These are phyloP conservation scores for Drosophila malerkotliana DNA, from an alignment of 1,140 invertebrate genomes.

Conservation along the genomic window DNA sequence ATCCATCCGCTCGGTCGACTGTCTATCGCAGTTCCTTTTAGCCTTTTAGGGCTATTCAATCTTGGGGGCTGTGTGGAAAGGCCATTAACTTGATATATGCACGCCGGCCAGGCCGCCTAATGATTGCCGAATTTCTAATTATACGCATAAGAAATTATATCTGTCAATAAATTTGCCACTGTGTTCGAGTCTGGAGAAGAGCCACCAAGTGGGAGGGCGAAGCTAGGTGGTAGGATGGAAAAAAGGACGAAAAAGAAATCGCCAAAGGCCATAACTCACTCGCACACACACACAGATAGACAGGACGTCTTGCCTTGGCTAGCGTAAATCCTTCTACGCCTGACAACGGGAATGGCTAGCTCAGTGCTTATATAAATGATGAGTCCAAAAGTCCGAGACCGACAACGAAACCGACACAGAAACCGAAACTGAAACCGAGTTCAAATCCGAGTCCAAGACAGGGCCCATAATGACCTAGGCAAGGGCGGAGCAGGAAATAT, in stretches of 20 bases:
- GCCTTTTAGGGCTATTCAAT: constrained; percentile 55
- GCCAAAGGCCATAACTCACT: constrained; percentile 79
- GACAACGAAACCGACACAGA: constrained; percentile 25
- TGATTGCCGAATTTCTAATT: constrained; percentile 83
- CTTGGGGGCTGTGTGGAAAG: constrained; percentile 62
- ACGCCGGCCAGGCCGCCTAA: constrained; percentile 64
- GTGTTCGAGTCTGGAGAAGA: constrained; percentile 25
- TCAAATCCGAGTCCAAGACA: constrained; percentile 3
- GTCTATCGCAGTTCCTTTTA: constrained; percentile 26
- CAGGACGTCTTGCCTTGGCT: constrained; percentile 37
- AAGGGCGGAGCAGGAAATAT: constrained; percentile 66
- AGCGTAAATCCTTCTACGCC: constrained; percentile 77
- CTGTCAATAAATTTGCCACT: constrained; percentile 83
- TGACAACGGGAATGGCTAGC: constrained; percentile 73
- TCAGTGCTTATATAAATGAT: constrained; percentile 81
- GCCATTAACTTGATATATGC: constrained; percentile 81
- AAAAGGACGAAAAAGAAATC: constrained; percentile 77
- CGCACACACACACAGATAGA: constrained; percentile 43
- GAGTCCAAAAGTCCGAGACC: constrained; percentile 59
- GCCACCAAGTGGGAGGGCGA: neutral
- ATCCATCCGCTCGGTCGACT: constrained; percentile 13
- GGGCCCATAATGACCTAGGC: constrained; percentile 71
- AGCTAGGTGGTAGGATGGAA: constrained; percentile 24
- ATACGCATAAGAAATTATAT: constrained; percentile 83
- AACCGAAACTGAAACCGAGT: neutral